Evolutionary conservation across 2,797 vertebrate genomes (phyloP).

Genomic region (Phrynocephalus forsythii): DNA sequence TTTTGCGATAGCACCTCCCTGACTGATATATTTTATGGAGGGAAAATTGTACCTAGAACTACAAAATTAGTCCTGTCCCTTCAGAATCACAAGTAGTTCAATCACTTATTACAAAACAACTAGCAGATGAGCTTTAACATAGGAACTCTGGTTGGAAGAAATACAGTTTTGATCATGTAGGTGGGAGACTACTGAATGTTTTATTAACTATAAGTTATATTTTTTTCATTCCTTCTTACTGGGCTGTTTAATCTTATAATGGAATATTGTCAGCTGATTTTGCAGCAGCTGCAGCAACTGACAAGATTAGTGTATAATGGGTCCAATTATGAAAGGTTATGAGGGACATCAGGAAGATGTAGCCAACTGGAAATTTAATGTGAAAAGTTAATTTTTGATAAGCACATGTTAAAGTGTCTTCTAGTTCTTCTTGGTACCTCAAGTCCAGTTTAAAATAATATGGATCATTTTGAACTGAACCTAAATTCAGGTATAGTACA

Average conservation of each 20-base stretch:
- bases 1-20: background rate
- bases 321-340: background rate
- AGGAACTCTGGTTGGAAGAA: background rate
- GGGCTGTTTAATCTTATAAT: background rate
- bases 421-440: background rate
- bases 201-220: background rate
- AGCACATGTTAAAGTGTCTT: background rate
- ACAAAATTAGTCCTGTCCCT: background rate
- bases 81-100: background rate
- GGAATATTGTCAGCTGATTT: background rate
- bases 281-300: background rate
- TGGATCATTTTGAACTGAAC: background rate
- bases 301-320: background rate
- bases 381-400: background rate
- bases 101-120: background rate
- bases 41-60: background rate
- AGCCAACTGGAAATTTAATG: background rate
- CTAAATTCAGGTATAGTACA: background rate
- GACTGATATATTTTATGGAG: background rate
- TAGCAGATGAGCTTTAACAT: background rate
- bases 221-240: background rate
- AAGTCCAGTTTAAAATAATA: background rate
- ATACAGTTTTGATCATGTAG: background rate
- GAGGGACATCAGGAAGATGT: background rate
- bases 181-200: background rate